Evolutionary conservation across 1,140 invertebrate genomes (phyloP).

Genomic region (Zaprionus camerounensis): DNA sequence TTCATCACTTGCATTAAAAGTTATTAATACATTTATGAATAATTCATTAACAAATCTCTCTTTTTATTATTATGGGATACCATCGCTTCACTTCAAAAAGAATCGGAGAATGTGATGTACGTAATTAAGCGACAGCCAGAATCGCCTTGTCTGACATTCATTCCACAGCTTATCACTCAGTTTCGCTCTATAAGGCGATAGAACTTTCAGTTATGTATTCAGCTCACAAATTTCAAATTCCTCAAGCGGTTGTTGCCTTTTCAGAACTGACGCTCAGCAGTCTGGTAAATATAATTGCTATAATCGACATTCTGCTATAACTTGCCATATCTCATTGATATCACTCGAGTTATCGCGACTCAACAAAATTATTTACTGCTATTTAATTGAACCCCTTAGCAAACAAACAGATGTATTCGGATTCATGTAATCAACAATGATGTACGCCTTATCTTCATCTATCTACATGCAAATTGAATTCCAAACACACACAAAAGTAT

Average conservation of each 20-base stretch:
- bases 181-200: background rate
- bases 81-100: background rate
- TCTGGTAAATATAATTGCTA: background rate
- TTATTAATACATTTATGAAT: conserved; percentile 22
- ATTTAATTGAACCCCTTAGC: background rate
- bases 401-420: background rate
- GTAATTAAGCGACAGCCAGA: background rate
- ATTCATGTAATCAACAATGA: conserved; percentile 30
- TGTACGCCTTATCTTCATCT: conserved; percentile 34
- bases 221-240: background rate
- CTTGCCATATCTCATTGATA: background rate
- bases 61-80: background rate
- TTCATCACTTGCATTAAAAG: background rate
- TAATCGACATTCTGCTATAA: background rate
- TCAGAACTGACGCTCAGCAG: background rate
- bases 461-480: conserved; percentile 44
- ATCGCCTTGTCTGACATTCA: background rate
- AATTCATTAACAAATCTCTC: conserved; percentile 22
- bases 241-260: background rate
- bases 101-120: background rate
- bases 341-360: background rate
- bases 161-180: conserved; percentile 7
- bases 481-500: conserved; percentile 20
- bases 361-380: background rate
- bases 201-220: background rate